Base-by-base conservation (phyloP, 2,797 vertebrate genomes). In the Glossophaga mutica region DNA sequence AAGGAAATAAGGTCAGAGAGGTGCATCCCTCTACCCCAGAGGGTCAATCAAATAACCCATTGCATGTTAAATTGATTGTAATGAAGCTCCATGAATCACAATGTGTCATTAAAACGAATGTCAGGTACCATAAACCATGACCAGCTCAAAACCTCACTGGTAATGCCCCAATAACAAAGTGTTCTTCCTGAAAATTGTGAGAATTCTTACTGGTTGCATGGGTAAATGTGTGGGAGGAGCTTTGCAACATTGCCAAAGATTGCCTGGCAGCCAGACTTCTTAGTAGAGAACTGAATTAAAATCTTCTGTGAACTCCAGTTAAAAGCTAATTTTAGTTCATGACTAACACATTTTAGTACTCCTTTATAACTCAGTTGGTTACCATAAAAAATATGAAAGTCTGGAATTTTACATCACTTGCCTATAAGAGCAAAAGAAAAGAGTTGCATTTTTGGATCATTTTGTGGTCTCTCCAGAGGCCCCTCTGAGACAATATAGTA, bases 311-410 rank as follows among this genome's bases (percentile, higher is more conserved):
- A 96, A 96, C 76, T 97, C 95, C 94, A 97, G 96, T 96, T 94
- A 96, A 96, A 96, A 94, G 93, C 97, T 97, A 97, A 98, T 96
- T 97, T 98, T 97, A 97, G 96, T 96, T 97, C 94, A 96, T 97
- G 97, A 97, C 96, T 98, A 97, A 97, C 96, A 98, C 95, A 94
- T 96, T 97, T 97, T 97, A 96, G 97, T 97, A 96, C 93, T 95
- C 52, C 83, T 96, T 97, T 98, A 95, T 96, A 98, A 96, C 93
- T 98, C 96, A 96, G 88, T 97, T 96, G 87, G 88, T 97, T 95
- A 96, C 91, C 91, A 93, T 95, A 81, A 92, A 96, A 96, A 95
- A 89, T 95, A 92, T 67, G 21, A 82, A 37, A 70, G 78, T 68
- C 89, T 95, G 71, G 76, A 95, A 93, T 95, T 97, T 96, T 95